Percentiles rank a stretch among this genome's conserved stretches.
These are phyloP conservation scores for Lanistes nyassanus DNA, from an alignment of 1,140 invertebrate genomes.

Conservation along the genomic window DNA sequence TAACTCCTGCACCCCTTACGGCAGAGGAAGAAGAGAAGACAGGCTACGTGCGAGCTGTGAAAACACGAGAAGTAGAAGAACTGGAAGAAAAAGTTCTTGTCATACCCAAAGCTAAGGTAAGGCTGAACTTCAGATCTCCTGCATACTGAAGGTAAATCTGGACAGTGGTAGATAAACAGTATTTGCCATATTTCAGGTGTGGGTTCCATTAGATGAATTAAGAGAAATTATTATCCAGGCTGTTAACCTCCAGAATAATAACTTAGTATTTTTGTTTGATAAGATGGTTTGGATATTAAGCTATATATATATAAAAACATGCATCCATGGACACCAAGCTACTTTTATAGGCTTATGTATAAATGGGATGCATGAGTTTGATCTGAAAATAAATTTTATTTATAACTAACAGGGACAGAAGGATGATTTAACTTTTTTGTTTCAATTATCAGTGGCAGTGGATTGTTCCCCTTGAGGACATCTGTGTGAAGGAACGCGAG, in stretches of 20 bases:
- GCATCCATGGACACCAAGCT: too few species aligned
- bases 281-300: too few species aligned
- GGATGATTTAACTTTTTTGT: neutral
- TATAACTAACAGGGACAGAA: neutral
- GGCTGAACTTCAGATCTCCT: too few species aligned
- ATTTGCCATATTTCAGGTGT: too few species aligned
- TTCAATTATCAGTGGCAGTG: conserved; percentile 59
- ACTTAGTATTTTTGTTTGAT: too few species aligned
- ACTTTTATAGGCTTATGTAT: neutral
- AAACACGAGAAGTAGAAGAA: conserved; percentile 39
- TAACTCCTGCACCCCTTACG: conserved; percentile 29
- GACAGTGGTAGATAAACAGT: too few species aligned
- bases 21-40: conserved; percentile 45
- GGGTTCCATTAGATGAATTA: too few species aligned
- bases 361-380: neutral
- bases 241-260: too few species aligned
- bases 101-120: conserved; percentile 58
- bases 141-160: too few species aligned
- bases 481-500: conserved; percentile 61
- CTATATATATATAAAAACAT: too few species aligned
- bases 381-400: neutral
- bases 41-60: conserved; percentile 41
- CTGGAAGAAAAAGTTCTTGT: conserved; percentile 47
- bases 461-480: conserved; percentile 58
- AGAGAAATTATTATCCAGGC: too few species aligned